Conservation (phyloP, 2,888 invertebrate genomes). For the Pandemis corylana region DNA sequence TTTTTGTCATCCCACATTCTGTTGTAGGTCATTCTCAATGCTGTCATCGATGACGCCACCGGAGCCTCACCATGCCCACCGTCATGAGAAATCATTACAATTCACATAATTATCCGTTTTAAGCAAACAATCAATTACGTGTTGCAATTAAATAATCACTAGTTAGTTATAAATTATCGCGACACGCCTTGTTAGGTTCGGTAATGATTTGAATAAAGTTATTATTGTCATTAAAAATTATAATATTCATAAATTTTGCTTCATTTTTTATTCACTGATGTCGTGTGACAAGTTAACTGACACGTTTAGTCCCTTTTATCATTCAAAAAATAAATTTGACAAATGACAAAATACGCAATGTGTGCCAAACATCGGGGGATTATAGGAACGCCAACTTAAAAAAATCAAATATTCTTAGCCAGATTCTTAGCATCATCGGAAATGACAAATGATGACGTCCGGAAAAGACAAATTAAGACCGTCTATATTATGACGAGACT, state of each 20-base stretch:
- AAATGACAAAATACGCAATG: not conserved
- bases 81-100: slow-evolving; percentile 14
- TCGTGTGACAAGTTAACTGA: not conserved
- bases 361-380: not conserved
- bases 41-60: slow-evolving; percentile 1
- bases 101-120: slow-evolving; percentile 6
- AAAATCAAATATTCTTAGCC: not conserved
- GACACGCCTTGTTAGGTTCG: not conserved
- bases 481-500: no score
- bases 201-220: not conserved
- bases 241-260: not conserved
- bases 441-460: not conserved
- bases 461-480: slow-evolving; percentile 3
- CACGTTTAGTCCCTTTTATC: not conserved
- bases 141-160: not conserved
- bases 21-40: not conserved
- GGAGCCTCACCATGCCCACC: not conserved
- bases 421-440: not conserved
- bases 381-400: not conserved
- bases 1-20: not conserved
- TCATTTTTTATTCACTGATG: not conserved
- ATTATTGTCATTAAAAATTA: not conserved
- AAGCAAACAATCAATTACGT: slow-evolving; percentile 11
- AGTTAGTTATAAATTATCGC: not conserved
- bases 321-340: not conserved